Evolutionary conservation across 2,113 vertebrate species (phyloP).

Genomic region (Apteryx owenii): DNA sequence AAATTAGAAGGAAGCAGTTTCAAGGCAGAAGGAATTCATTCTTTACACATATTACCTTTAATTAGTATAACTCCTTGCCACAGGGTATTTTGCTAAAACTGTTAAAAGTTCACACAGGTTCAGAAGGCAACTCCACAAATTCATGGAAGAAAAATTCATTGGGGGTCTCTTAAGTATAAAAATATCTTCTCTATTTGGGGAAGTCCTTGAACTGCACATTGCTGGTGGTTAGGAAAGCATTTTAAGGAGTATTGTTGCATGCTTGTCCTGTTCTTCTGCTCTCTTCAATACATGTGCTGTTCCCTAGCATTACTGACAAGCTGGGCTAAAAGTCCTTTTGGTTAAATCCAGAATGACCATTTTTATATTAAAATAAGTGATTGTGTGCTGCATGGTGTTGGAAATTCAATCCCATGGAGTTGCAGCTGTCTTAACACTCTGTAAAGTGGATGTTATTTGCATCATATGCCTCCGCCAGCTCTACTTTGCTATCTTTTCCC

Average conservation of each 20-base stretch:
- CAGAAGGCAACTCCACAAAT: neutral
- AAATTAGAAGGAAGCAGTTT: neutral
- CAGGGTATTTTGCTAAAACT: neutral
- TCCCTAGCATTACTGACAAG: neutral
- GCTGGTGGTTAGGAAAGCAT: neutral
- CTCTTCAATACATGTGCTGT: neutral
- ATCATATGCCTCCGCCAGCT: no score
- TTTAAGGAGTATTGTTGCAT: neutral
- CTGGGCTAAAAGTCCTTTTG: neutral
- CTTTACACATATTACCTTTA: neutral
- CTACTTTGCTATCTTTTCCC: neutral
- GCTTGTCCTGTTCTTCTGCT: neutral
- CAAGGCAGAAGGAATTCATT: neutral
- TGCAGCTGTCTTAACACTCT: neutral
- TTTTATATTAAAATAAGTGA: neutral
- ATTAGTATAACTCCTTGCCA: neutral
- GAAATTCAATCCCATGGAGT: fast-evolving
- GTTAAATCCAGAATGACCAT: neutral
- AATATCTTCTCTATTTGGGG: neutral
- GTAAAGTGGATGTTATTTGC: neutral
- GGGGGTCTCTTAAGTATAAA: neutral
- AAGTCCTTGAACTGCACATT: neutral
- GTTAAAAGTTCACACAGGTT: neutral
- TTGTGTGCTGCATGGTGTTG: neutral
- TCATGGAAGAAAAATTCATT: neutral